Percentiles rank a stretch among this genome's conserved stretches.
Evolutionary conservation across 2,888 invertebrate species (phyloP).

Genomic region (Monochamus alternatus): DNA sequence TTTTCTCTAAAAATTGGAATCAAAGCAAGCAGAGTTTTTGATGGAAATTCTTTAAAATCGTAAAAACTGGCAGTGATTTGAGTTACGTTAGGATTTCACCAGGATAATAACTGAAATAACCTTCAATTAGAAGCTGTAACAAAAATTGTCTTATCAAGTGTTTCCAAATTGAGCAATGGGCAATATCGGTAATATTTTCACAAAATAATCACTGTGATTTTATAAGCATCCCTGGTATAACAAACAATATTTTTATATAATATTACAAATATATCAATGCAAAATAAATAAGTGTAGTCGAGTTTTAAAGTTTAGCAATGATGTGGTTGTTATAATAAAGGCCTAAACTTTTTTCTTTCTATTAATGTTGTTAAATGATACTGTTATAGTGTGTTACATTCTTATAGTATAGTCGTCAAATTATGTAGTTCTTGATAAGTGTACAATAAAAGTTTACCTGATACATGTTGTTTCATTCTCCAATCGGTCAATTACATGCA

Average conservation of each 20-base stretch:
- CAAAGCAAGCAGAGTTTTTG: too few relatives aligned
- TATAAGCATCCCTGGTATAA: slow-evolving; percentile 38
- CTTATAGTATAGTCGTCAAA: slow-evolving; percentile 64
- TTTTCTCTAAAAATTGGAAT: too few relatives aligned
- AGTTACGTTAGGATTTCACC: background rate
- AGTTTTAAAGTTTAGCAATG: slow-evolving; percentile 45
- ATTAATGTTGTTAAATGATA: slow-evolving; percentile 67
- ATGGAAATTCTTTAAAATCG: too few relatives aligned
- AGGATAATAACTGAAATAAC: background rate
- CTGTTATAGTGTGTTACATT: slow-evolving; percentile 64
- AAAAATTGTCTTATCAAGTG: slow-evolving; percentile 16
- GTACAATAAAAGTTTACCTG: slow-evolving; percentile 62
- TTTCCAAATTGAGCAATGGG: slow-evolving; percentile 23
- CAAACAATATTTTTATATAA: slow-evolving; percentile 48
- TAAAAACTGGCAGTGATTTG: background rate
- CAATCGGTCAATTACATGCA: too few relatives aligned
- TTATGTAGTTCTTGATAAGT: slow-evolving; percentile 66
- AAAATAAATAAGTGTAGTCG: slow-evolving; percentile 45
- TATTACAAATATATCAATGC: slow-evolving; percentile 45
- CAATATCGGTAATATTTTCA: slow-evolving; percentile 31
- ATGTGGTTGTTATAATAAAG: slow-evolving; percentile 61
- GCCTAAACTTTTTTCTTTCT: slow-evolving; percentile 63
- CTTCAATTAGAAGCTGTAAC: background rate
- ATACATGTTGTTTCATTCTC: slow-evolving; percentile 7
- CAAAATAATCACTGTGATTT: slow-evolving; percentile 45